Percentiles rank a stretch among this genome's conserved stretches.
Evolutionary conservation across 2,888 invertebrate species (phyloP).

Genomic region (Aspidapion aeneum): DNA sequence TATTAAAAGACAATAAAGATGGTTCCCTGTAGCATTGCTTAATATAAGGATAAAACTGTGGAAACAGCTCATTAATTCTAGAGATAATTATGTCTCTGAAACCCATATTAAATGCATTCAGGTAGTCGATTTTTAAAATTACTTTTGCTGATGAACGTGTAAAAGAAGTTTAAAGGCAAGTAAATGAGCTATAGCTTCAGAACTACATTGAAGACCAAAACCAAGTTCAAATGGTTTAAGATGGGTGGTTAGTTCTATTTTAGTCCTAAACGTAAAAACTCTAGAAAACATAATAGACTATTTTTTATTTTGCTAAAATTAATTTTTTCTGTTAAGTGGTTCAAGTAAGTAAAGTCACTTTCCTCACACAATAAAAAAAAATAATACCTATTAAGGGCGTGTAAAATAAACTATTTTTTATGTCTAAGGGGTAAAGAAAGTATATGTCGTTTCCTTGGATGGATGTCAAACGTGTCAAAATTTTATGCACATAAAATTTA

Average conservation of each 20-base stretch:
- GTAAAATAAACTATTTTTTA: no score
- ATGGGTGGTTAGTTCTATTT: background rate
- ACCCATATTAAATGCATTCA: background rate
- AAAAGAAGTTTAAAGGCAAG: background rate
- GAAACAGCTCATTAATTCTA: background rate
- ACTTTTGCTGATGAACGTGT: background rate
- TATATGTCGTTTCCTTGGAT: no score
- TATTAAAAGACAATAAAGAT: background rate
- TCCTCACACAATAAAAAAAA: no score
- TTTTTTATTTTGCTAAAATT: no score
- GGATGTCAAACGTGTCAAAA: no score
- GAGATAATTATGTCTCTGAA: background rate
- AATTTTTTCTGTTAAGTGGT: no score
- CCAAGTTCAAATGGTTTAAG: background rate
- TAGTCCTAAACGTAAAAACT: background rate
- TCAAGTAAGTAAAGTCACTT: no score
- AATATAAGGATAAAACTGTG: background rate
- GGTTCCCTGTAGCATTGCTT: background rate
- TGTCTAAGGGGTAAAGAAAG: no score
- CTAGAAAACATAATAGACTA: no score
- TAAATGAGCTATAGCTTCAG: background rate
- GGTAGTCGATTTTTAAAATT: background rate
- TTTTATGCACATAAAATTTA: no score
- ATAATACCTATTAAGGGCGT: no score
- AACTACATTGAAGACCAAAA: background rate